Evolutionary conservation across 2,113 vertebrate genomes (phyloP), one percentile per base, ranked within the genome.

Genomic region (Microtus ochrogaster): DNA sequence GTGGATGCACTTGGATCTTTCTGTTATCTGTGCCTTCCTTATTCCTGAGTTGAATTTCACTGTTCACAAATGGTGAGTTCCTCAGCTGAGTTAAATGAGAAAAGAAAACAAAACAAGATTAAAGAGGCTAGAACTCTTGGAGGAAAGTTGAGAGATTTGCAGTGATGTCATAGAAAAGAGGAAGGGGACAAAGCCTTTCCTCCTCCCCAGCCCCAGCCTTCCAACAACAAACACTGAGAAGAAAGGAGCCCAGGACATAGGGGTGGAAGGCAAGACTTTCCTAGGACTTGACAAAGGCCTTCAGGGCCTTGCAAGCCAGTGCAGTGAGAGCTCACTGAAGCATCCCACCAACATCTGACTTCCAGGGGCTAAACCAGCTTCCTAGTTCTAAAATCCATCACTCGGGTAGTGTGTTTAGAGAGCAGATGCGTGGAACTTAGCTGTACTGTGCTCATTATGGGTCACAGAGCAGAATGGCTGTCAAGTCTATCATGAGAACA

Each of bases 401-500:
- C 13, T 1, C 8, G 86, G 89, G 66, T 52, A 73, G 8, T 91
- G 96, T 91, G 85, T 92, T 77, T 77, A 44, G n/a, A 58, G 22
- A 94, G 92, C 94, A 96, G 90, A 94, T 92, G 84, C 65, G n/a
- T 77, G 95, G 83, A 93, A 66, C 10, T 6, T 0, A 7, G 77
- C 90, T 90, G 87, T 79, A 63, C 58, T 86, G 79, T 0, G 11
- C 61, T 96, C 91, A 63, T 94, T 85, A 93, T 26, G n/a, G 4
- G 84, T 90, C 88, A 91, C 95, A 97, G 94, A 95, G 92, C 66
- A 65, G 89, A 92, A 89, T 70, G 85, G 92, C 76, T 89, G 61
- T 83, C 90, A 65, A 96, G 47, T n/a, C 82, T 95, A 84, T 94
- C 90, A 36, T 86, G 77, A 90, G 89, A 97, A 91, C 96, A 89